Evolutionary conservation across 2,113 vertebrate genomes (phyloP), one percentile per base, ranked within the genome.

Genomic region (Delphinapterus leucas): DNA sequence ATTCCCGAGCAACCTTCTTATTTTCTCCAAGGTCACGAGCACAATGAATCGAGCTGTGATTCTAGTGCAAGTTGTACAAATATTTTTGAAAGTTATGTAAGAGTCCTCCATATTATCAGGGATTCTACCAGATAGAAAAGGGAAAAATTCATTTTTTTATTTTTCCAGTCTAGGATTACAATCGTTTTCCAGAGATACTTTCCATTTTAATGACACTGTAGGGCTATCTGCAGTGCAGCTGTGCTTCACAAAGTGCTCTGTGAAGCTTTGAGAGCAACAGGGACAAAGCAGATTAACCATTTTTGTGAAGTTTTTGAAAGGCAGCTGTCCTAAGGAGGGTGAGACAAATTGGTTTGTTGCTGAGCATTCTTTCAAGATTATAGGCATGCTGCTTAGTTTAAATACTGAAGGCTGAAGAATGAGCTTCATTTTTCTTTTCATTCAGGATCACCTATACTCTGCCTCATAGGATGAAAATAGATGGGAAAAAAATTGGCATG

Each of bases 241-340:
- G 47, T 67, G n/a, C 68, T 71, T 38, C 47, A 44, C 23, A 25
- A 31, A 58, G 82, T 85, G 44, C 70, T 28, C 91, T 23, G 44
- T 73, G 85, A 88, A 82, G 28, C 82, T 68, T 63, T 67, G 23
- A 86, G 60, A 58, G 8, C 13, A 68, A 92, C 14, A 55, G 1
- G 33, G 28, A 41, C 28, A 81, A 93, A 91, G 65, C 25, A 94
- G n/a, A 93, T 94, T 31, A 92, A 93, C 65, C 14, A 25, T 95
- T 93, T 93, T 60, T 83, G 23, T 60, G 79, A 91, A 36, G 36
- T 15, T 86, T 88, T 76, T 80, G 82, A 92, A 95, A 88, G n/a
- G n/a, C n/a, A n/a, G 25, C n/a, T 74, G 2, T 86, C 36, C 47
- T 23, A n/a, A 86, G 89, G 49, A 73, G 26, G 7, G 70, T 31